phyloP scores from a whole-genome alignment of 2,888 invertebrate genomes.

The Halictus ligatus region DNA sequence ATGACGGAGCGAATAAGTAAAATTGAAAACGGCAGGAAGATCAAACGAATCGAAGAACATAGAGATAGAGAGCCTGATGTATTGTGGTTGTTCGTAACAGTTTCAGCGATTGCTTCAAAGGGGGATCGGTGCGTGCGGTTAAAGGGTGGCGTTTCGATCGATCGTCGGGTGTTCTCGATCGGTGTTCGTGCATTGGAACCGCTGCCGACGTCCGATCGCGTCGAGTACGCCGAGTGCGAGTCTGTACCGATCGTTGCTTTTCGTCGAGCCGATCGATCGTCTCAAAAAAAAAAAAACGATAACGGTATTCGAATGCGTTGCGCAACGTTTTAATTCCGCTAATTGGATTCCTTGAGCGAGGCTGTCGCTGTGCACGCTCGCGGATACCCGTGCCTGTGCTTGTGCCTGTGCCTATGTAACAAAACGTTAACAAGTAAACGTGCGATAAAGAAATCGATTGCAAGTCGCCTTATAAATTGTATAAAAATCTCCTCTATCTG shows the following conservation, averaged over 20 bases:
- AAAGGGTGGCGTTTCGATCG: background rate
- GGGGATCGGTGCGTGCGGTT: background rate
- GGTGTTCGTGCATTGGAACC: background rate
- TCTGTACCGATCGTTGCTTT: background rate
- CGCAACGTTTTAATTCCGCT: slow-evolving; percentile 13
- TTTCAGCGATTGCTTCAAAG: background rate
- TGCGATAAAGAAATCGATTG: slow-evolving; percentile 72
- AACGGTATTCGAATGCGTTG: slow-evolving; percentile 6
- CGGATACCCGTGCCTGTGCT: slow-evolving; percentile 28
- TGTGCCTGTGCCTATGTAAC: slow-evolving; percentile 52
- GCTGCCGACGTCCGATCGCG: background rate
- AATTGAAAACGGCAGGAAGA: background rate
- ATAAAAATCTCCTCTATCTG: slow-evolving; percentile 74
- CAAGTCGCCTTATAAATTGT: slow-evolving; percentile 75
- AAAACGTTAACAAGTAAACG: slow-evolving; percentile 65
- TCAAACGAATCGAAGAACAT: background rate
- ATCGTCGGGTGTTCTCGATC: background rate
- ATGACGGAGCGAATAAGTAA: background rate
- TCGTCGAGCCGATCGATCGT: slow-evolving; percentile 8
- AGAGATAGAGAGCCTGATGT: background rate
- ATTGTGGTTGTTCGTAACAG: background rate
- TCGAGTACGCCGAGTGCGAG: background rate
- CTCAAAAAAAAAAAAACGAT: background rate
- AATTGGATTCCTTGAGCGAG: slow-evolving; percentile 36
- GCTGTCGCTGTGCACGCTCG: slow-evolving; percentile 42